phyloP scores from a whole-genome alignment of 1,140 invertebrate genomes.

The Calephelis nemesis region DNA sequence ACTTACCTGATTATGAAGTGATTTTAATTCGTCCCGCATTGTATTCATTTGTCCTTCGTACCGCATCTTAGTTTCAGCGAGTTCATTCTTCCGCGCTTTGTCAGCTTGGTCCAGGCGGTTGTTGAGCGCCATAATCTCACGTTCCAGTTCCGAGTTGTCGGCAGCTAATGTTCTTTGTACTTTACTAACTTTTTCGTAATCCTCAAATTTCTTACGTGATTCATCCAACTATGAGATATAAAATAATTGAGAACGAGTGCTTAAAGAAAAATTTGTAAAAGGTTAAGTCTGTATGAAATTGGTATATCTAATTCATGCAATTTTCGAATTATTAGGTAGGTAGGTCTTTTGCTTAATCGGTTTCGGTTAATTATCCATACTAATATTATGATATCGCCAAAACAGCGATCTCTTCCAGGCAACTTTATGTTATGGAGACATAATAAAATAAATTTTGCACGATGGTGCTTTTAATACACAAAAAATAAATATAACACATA shows the following conservation, averaged over 20 bases:
- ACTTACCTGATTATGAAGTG: conserved; percentile 87
- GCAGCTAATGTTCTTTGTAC: conserved; percentile 88
- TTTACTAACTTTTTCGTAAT: conserved; percentile 91
- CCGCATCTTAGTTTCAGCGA: conserved; percentile 91
- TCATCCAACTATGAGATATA: conserved; percentile 85
- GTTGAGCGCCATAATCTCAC: conserved; percentile 86
- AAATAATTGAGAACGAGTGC: neutral
- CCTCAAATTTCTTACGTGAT: conserved; percentile 88
- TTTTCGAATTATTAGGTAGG: no score
- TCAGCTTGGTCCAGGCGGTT: conserved; percentile 87
- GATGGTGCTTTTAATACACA: no score
- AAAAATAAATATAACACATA: no score
- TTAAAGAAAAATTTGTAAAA: no score
- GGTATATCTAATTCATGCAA: no score
- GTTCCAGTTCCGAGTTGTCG: conserved; percentile 86
- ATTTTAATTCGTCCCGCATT: conserved; percentile 91
- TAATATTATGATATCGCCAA: no score
- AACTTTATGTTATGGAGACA: no score
- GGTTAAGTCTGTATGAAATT: no score
- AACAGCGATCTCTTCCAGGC: no score
- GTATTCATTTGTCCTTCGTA: conserved; percentile 93
- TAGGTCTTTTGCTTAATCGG: no score
- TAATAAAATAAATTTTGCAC: no score
- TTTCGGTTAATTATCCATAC: no score
- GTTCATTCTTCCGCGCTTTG: conserved; percentile 89